Conservation (phyloP, 2,888 invertebrate genomes). For the Amblyteles armatorius region DNA sequence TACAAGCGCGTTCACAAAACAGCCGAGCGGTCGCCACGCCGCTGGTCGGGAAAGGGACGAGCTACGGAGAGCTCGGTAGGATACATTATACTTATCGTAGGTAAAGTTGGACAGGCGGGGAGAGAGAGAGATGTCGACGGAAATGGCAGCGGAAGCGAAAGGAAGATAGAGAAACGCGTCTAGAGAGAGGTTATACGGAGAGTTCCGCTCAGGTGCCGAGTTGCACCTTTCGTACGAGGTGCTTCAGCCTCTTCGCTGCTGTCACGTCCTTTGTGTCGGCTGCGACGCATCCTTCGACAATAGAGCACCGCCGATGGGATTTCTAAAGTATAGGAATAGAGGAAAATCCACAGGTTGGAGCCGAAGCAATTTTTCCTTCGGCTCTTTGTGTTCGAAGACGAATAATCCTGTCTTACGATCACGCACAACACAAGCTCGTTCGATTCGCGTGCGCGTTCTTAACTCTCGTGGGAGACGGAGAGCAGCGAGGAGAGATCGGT, state of each 20-base stretch:
- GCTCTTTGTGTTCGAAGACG: slow-evolving; percentile 18
- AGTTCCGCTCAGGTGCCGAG: slow-evolving; percentile 59
- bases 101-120: slow-evolving; percentile 22
- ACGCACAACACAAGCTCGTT: neutral
- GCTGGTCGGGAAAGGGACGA: slow-evolving; percentile 46
- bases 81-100: slow-evolving; percentile 11
- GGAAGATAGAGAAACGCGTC: slow-evolving; percentile 23
- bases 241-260: slow-evolving; percentile 34
- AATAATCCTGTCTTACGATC: slow-evolving; percentile 7
- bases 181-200: slow-evolving; percentile 26
- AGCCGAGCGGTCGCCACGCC: slow-evolving; percentile 25
- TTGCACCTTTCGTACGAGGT: slow-evolving; percentile 25
- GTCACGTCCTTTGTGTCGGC: slow-evolving; percentile 29
- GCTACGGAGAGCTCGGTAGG: slow-evolving; percentile 20
- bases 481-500: neutral
- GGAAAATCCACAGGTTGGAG: slow-evolving; percentile 33
- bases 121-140: slow-evolving; percentile 23
- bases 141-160: slow-evolving; percentile 46
- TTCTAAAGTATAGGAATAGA: slow-evolving; percentile 11
- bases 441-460: neutral
- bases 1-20: neutral
- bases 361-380: neutral
- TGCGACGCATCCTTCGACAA: slow-evolving; percentile 48
- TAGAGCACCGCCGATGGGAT: slow-evolving; percentile 36
- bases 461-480: neutral